A percentile compares a stretch with the other conserved stretches of the same genome.
These are phyloP conservation scores for Verasper variegatus DNA, from an alignment of 2,113 vertebrate species.

Conservation along the genomic window DNA sequence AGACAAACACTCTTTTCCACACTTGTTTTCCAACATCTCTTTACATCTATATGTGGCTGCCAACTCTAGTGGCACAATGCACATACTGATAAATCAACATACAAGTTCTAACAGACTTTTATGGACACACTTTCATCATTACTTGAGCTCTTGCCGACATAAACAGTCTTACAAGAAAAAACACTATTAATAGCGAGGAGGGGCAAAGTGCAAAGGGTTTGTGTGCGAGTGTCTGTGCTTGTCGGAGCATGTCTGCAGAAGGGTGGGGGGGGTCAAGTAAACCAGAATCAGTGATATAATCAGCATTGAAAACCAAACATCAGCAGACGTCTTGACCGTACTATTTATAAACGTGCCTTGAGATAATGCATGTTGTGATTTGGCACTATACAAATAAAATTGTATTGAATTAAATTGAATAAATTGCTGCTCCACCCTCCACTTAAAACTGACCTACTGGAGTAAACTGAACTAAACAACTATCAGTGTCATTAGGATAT, in stretches of 20 bases:
- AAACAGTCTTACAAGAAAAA: conserved; percentile 17
- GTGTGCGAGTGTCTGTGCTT: neutral
- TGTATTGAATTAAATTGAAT: too few species aligned
- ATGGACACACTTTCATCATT: neutral
- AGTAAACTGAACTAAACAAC: neutral
- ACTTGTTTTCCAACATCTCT: neutral
- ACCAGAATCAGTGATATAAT: conserved; percentile 11
- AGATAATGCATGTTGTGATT: too few species aligned
- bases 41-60: neutral
- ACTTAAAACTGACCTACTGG: neutral
- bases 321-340: neutral
- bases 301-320: neutral
- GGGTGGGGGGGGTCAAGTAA: neutral
- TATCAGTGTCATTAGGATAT: neutral
- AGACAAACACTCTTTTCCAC: neutral
- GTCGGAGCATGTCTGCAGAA: neutral
- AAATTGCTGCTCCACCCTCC: neutral
- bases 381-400: too few species aligned
- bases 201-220: neutral
- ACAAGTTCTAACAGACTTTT: neutral
- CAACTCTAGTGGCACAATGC: neutral
- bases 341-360: too few species aligned
- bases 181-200: conserved; percentile 29
- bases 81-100: neutral
- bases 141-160: neutral